phyloP scores from a whole-genome alignment of 2,888 invertebrate species.

The Noctua fimbriata region DNA sequence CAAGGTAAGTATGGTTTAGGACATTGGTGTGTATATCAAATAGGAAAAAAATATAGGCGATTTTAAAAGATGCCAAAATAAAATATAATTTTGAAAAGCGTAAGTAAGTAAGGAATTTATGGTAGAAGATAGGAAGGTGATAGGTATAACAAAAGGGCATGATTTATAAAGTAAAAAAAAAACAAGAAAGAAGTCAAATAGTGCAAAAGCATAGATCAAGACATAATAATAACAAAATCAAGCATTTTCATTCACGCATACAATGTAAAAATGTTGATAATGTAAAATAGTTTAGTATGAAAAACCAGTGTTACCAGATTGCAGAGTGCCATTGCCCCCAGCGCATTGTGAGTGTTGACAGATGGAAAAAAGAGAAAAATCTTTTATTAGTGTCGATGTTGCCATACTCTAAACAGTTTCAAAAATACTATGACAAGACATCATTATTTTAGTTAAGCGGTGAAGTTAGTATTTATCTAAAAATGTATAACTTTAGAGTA shows the following conservation, averaged over 20 bases:
- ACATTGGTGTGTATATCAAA: neutral
- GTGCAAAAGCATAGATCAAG: constrained; percentile 61
- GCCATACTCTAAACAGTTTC: constrained; percentile 58
- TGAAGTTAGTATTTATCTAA: constrained; percentile 68
- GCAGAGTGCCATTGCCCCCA: constrained; percentile 89
- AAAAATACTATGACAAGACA: constrained; percentile 77
- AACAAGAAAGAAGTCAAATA: constrained; percentile 30
- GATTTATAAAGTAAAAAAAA: constrained; percentile 13
- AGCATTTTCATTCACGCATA: constrained; percentile 72
- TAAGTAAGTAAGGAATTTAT: neutral
- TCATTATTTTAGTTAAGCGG: constrained; percentile 76
- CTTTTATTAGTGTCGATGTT: constrained; percentile 83
- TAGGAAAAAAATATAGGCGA: neutral
- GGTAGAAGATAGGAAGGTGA: neutral
- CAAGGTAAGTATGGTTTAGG: constrained; percentile 1
- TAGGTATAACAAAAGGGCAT: neutral
- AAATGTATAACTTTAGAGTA: constrained; percentile 54
- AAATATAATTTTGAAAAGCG: neutral
- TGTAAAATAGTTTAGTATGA: constrained; percentile 81
- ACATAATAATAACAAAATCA: constrained; percentile 70
- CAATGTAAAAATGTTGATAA: constrained; percentile 57
- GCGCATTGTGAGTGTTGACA: constrained; percentile 87
- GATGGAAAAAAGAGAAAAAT: constrained; percentile 87
- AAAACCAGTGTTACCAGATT: constrained; percentile 89
- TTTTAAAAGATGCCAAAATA: neutral